These are phyloP conservation scores for Mya arenaria DNA, from an alignment of 1,140 invertebrate genomes.

Conservation along the genomic window DNA sequence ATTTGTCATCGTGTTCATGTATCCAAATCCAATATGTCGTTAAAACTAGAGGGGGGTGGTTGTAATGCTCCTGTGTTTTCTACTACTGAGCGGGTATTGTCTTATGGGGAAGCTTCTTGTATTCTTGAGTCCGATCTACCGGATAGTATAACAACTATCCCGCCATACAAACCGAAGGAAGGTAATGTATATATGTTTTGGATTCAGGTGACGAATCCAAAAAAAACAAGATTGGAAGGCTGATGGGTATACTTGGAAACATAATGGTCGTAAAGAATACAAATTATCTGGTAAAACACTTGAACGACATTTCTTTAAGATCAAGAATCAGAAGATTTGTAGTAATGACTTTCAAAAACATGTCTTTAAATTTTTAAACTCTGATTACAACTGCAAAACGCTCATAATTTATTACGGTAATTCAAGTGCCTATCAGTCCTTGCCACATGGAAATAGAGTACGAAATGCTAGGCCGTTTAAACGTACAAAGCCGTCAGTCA, in stretches of 20 bases:
- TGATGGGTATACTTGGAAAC: constrained; percentile 24
- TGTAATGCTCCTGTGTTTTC: not conserved
- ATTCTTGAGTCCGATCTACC: not conserved
- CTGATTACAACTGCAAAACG: constrained; percentile 16
- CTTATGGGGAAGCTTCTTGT: constrained; percentile 17
- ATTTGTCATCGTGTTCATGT: no score
- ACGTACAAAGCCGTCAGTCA: constrained; percentile 21
- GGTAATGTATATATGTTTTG: constrained; percentile 7
- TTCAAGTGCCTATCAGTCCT: not conserved
- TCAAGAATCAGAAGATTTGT: not conserved
- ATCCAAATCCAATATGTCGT: no score
- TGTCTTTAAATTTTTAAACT: not conserved
- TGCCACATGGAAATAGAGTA: constrained; percentile 22
- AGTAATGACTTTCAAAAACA: constrained; percentile 16
- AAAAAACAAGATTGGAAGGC: constrained; percentile 30
- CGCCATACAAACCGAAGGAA: constrained; percentile 15
- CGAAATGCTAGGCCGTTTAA: not conserved
- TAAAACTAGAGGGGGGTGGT: not conserved
- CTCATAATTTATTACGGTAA: constrained; percentile 5
- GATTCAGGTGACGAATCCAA: constrained; percentile 9
- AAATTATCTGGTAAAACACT: not conserved
- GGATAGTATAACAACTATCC: not conserved
- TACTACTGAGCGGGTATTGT: not conserved
- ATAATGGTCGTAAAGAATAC: constrained; percentile 22
- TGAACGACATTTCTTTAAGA: constrained; percentile 19